phyloP scores from a whole-genome alignment of 2,888 invertebrate species.

The Argyra leucocephala region DNA sequence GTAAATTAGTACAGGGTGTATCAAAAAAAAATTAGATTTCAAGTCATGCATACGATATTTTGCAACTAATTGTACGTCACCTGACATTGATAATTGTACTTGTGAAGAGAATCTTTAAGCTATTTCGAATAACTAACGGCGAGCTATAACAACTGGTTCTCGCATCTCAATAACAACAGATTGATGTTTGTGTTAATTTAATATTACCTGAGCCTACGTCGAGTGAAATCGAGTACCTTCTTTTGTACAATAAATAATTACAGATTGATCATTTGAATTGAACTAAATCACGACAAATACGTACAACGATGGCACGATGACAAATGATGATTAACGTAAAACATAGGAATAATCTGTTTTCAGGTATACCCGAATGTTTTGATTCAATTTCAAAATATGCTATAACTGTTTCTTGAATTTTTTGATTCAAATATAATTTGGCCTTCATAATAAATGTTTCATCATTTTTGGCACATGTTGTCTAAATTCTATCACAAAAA shows the following conservation, averaged over 20 bases:
- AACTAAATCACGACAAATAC: slow-evolving; percentile 91
- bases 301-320: no score
- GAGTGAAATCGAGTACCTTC: slow-evolving; percentile 94
- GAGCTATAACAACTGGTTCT: slow-evolving; percentile 90
- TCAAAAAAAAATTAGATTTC: no score
- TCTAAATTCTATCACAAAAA: slow-evolving; percentile 87
- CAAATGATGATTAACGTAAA: slow-evolving; percentile 86
- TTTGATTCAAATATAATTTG: slow-evolving; percentile 90
- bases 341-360: slow-evolving; percentile 96
- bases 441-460: slow-evolving; percentile 97
- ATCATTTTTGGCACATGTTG: slow-evolving; percentile 92
- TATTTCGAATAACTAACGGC: slow-evolving; percentile 94
- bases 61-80: slow-evolving; percentile 91
- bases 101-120: slow-evolving; percentile 84
- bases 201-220: slow-evolving; percentile 91
- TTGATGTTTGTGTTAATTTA: slow-evolving; percentile 87
- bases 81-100: slow-evolving; percentile 87
- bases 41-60: slow-evolving; percentile 93
- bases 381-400: slow-evolving; percentile 99
- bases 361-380: slow-evolving; percentile 97
- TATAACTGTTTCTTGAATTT: slow-evolving; percentile 81
- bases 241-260: slow-evolving; percentile 93
- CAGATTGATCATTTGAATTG: slow-evolving; percentile 99
- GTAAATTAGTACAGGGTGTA: no score
- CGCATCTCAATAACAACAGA: slow-evolving; percentile 93